Evolutionary conservation across 2,113 vertebrate genomes (phyloP), one percentile per base, ranked within the genome.

Genomic region (Eidolon helvum): DNA sequence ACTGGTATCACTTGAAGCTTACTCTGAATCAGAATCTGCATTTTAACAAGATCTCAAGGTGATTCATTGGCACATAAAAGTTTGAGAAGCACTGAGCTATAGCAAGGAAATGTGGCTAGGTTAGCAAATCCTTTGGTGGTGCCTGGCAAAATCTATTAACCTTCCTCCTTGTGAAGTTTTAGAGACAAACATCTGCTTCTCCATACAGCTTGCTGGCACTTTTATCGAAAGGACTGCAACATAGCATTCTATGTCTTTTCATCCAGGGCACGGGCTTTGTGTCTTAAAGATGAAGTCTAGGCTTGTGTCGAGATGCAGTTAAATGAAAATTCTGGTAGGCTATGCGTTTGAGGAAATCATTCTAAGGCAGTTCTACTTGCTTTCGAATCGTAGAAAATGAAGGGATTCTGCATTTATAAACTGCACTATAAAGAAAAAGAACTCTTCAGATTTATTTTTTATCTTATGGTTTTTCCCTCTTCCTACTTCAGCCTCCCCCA

Each of bases 91-190:
- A 28, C 48, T 35, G 77, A 6, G 16, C 28, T 68, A 2, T 8
- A 45, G 50, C 69, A 45, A 85, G 40, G 59, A 90, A 30, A 65
- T 43, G 22, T 48, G 68, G 55, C 57, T 75, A 77, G 24, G 18
- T 75, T 83, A 94, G 79, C 78, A 94, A 94, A 86, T 30, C 75
- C 53, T 82, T 75, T 55, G 86, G 75, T 87, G 55, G 38, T 95
- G 4, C 65, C 77, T 75, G 16, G 50, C 22, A 93, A 82, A 91
- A 91, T 61, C 43, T 45, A 71, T 71, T 77, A 30, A 71, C 43
- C 59, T 91, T 85, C 19, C 40, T 93, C 30, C 35, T 48, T 69
- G 38, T 50, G 63, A 74, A 69, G 4, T 43, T 94, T 57, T 85
- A 22, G 45, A 94, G 66, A 78, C 8, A 91, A 72, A 91, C 15